A percentile compares a stretch with the other conserved stretches of the same genome.
phyloP scores from a whole-genome alignment of 2,113 vertebrate species.

The Dipodomys stephensi region DNA sequence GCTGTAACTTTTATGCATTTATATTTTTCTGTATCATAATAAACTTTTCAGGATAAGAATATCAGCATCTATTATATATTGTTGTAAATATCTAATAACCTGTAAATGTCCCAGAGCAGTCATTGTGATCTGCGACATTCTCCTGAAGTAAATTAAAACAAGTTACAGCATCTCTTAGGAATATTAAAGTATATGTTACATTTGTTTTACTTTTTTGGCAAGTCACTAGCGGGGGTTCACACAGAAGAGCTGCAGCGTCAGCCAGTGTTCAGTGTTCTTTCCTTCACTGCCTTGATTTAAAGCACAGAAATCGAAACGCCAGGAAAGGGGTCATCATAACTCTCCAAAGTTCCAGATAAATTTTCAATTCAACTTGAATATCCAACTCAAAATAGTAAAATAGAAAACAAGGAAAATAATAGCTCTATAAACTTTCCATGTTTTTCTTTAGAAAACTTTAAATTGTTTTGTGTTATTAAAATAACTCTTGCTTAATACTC shows the following conservation, averaged over 20 bases:
- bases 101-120: slow-evolving; percentile 30
- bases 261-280: slow-evolving; percentile 54
- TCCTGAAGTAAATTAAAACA: slow-evolving; percentile 63
- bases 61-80: slow-evolving; percentile 29
- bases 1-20: slow-evolving; percentile 22
- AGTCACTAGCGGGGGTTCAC: slow-evolving; percentile 44
- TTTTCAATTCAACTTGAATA: slow-evolving; percentile 24
- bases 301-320: slow-evolving; percentile 49
- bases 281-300: slow-evolving; percentile 37
- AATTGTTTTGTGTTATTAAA: neutral
- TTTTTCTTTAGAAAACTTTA: slow-evolving; percentile 47
- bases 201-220: slow-evolving; percentile 69
- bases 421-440: neutral
- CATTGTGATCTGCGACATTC: slow-evolving; percentile 32
- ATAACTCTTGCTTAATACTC: neutral
- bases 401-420: neutral
- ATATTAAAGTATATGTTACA: slow-evolving; percentile 54
- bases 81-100: slow-evolving; percentile 59
- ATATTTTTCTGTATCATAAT: slow-evolving; percentile 34
- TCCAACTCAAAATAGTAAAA: slow-evolving; percentile 21
- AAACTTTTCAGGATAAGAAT: slow-evolving; percentile 31
- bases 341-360: neutral
- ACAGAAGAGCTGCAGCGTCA: slow-evolving; percentile 14
- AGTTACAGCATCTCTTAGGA: slow-evolving; percentile 51
- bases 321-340: neutral